Evolutionary conservation across 1,140 invertebrate species (phyloP).

Genomic region (Dendrolimus kikuchii): DNA sequence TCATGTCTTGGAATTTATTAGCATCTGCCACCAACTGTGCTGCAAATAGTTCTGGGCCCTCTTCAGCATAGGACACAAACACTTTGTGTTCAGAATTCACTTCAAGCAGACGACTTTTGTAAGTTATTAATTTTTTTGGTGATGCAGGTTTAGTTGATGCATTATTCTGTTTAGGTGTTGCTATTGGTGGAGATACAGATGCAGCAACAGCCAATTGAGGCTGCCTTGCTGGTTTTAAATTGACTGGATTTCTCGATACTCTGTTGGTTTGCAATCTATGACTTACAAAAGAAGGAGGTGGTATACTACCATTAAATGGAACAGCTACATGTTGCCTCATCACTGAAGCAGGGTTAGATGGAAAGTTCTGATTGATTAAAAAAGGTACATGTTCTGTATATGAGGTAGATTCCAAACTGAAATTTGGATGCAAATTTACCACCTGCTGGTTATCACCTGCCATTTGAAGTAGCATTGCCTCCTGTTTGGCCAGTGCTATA

Average conservation of each 20-base stretch:
- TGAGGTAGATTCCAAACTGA: conserved; percentile 28
- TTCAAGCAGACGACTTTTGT: conserved; percentile 74
- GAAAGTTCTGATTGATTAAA: conserved; percentile 57
- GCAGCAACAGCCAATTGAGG: conserved; percentile 37
- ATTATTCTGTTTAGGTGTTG: conserved; percentile 18
- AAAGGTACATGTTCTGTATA: conserved; percentile 61
- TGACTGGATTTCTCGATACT: conserved; percentile 44
- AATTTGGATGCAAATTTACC: conserved; percentile 38
- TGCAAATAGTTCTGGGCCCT: conserved; percentile 82
- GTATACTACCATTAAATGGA: conserved; percentile 43
- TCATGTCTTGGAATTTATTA: conserved; percentile 75
- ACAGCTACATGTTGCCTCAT: conserved; percentile 51
- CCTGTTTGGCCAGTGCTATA: conserved; percentile 43
- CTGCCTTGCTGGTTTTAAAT: conserved; percentile 43
- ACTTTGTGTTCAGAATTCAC: conserved; percentile 77
- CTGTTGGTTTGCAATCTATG: conserved; percentile 49
- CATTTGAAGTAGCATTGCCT: conserved; percentile 40
- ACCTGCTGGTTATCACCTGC: conserved; percentile 33
- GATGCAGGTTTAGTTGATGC: conserved; percentile 34
- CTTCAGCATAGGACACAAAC: conserved; percentile 81
- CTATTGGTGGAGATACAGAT: conserved; percentile 7
- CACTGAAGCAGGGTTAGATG: conserved; percentile 53
- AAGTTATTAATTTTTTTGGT: conserved; percentile 68
- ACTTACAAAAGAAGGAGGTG: conserved; percentile 31
- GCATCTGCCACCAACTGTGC: conserved; percentile 77